Percentiles rank a stretch among this genome's conserved stretches.
Evolutionary conservation across 2,888 invertebrate genomes (phyloP).

Genomic region (Coelogynopora nodosa): DNA sequence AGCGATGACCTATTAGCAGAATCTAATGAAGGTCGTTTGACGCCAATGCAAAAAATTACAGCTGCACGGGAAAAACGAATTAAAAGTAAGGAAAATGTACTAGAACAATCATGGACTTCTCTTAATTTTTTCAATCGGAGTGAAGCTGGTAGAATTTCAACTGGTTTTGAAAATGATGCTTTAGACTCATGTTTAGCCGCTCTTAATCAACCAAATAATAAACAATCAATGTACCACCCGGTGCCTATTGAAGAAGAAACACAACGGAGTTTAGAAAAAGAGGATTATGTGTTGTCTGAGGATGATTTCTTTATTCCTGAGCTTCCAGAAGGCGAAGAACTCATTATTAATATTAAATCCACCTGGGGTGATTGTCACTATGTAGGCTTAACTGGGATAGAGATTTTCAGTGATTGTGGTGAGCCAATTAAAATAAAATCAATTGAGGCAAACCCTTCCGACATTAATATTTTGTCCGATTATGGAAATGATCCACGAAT

Average conservation of each 20-base stretch:
- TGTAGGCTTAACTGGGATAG: constrained; percentile 75
- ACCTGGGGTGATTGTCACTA: constrained; percentile 78
- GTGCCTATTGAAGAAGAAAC: not conserved
- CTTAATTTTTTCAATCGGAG: constrained; percentile 58
- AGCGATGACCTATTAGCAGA: not conserved
- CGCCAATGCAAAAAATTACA: constrained; percentile 57
- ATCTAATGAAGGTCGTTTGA: constrained; percentile 43
- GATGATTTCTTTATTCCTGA: constrained; percentile 71
- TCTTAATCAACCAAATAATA: not conserved
- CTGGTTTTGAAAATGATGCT: constrained; percentile 55
- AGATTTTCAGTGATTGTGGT: constrained; percentile 70
- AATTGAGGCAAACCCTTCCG: constrained; percentile 66
- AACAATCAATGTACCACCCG: not conserved
- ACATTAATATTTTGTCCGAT: constrained; percentile 69
- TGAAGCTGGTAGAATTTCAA: constrained; percentile 59
- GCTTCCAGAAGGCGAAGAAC: constrained; percentile 69
- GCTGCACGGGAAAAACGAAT: constrained; percentile 49
- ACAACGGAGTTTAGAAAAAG: not conserved
- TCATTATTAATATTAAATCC: constrained; percentile 68
- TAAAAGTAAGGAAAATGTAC: not conserved
- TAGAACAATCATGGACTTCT: constrained; percentile 60
- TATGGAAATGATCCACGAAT: constrained; percentile 68
- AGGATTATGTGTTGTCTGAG: constrained; percentile 32
- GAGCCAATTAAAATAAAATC: constrained; percentile 66
- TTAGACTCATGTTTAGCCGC: constrained; percentile 37